These are phyloP conservation scores for Patella depressa DNA, from an alignment of 2,888 invertebrate genomes.

Conservation along the genomic window DNA sequence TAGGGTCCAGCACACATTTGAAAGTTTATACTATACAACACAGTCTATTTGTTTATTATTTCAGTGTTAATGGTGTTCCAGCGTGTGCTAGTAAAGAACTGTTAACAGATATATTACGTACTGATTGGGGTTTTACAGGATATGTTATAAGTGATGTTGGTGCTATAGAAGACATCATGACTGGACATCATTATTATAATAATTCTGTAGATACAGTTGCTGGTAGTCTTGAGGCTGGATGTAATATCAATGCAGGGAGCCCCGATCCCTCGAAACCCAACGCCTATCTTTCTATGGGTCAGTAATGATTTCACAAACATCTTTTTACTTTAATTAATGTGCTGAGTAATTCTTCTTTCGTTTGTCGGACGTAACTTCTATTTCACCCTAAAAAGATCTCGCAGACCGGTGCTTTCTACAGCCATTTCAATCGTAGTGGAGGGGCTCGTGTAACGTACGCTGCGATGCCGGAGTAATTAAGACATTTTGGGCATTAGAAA, in stretches of 20 bases:
- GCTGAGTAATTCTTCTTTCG: not conserved
- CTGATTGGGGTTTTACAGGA: conserved; percentile 60
- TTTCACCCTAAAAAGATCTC: no score
- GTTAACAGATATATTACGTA: conserved; percentile 55
- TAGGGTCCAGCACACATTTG: no score
- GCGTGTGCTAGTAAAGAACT: conserved; percentile 60
- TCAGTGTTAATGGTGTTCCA: conserved; percentile 62
- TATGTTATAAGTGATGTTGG: conserved; percentile 63
- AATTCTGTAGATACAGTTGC: conserved; percentile 48
- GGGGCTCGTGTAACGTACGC: no score
- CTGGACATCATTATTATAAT: conserved; percentile 50
- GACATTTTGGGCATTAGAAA: no score
- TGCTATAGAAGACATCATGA: conserved; percentile 56
- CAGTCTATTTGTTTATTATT: not conserved
- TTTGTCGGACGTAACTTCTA: no score
- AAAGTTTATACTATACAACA: no score
- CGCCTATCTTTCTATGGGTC: conserved; percentile 14
- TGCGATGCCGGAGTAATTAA: no score
- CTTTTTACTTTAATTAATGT: not conserved
- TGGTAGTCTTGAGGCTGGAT: conserved; percentile 51
- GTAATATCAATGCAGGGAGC: conserved; percentile 47
- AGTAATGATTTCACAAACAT: not conserved
- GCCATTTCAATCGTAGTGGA: no score
- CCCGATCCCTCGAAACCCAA: not conserved
- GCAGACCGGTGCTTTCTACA: no score